Evolutionary conservation across 1,140 invertebrate species (phyloP), one percentile per base, ranked within the genome.

Genomic region (Drosophila arawakana): DNA sequence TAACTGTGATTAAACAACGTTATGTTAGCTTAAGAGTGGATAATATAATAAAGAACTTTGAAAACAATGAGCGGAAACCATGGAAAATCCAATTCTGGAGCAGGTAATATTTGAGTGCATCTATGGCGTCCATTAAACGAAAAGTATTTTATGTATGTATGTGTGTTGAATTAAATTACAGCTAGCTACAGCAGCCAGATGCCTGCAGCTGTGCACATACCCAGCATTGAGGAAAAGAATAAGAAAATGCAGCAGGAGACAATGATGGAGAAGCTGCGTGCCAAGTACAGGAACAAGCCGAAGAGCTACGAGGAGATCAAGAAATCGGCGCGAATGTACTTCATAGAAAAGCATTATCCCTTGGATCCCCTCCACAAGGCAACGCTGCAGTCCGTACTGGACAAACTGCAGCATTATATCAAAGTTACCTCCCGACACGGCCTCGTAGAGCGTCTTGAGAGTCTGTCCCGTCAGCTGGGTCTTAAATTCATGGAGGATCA

Each of bases 351-450:
- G 58, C 79, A 97, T 97, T 92, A 98, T 97, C 92, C 93, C 95
- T 73, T 97, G 95, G 97, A 98, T 77, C 96, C 94, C 81, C 94
- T 95, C 35, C 97, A 98, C 82, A 95, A 97, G 90, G 94, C 94
- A 78, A 96, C 97, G 62, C 93, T 98, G 52, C 97, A 98, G 92
- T 96, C 96, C 93, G 98, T 97, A 92, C 93, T 99, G 50, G 98
- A 99, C 91, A 96, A 96, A 44, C 93, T 99, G 65, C 98, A 99
- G 91, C 96, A 98, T 91, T 97, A 97, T 37, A 98, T 99, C 69
- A 98, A 98, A 95, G 97, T 98, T 0, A 97, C 96, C 47, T 97
- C 97, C 0, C 93, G 98, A 25, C 97, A 98, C 88, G 97, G 97
- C 2, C 96, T 99, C 93, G 96, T 98, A 10, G 98, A 99, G 92